A percentile compares a stretch with the other conserved stretches of the same genome.
phyloP scores from a whole-genome alignment of 2,888 invertebrate species.

The Agriopis aurantiaria region DNA sequence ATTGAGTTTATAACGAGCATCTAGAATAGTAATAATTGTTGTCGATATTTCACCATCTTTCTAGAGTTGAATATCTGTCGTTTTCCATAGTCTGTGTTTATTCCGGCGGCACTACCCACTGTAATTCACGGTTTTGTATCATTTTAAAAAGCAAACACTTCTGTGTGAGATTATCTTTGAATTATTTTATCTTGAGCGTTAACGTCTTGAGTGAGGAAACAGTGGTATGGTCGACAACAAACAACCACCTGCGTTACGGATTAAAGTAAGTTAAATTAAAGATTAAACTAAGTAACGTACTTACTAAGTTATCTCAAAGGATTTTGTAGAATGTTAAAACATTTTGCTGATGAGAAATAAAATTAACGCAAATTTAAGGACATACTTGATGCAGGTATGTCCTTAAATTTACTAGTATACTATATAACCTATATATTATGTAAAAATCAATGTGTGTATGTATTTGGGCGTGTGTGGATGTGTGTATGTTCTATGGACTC shows the following conservation, averaged over 20 bases:
- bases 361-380: too few species aligned
- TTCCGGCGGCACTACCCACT: conserved; percentile 63
- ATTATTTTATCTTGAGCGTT: conserved; percentile 65
- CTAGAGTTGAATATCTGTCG: background rate
- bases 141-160: conserved; percentile 76
- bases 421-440: too few species aligned
- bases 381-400: too few species aligned
- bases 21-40: too few species aligned
- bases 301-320: background rate
- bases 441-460: too few species aligned
- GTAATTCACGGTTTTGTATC: conserved; percentile 82
- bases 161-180: conserved; percentile 70
- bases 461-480: too few species aligned
- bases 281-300: background rate
- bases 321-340: background rate
- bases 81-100: conserved; percentile 48
- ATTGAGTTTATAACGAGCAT: too few species aligned
- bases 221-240: conserved; percentile 28
- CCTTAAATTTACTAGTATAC: too few species aligned
- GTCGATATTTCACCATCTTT: too few species aligned
- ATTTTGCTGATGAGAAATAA: background rate
- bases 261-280: conserved; percentile 2
- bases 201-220: conserved; percentile 45
- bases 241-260: conserved; percentile 20
- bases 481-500: too few species aligned